Percentiles rank a stretch among this genome's conserved stretches.
Conservation (phyloP, 2,888 invertebrate species). For the Anarsia innoxiella region DNA sequence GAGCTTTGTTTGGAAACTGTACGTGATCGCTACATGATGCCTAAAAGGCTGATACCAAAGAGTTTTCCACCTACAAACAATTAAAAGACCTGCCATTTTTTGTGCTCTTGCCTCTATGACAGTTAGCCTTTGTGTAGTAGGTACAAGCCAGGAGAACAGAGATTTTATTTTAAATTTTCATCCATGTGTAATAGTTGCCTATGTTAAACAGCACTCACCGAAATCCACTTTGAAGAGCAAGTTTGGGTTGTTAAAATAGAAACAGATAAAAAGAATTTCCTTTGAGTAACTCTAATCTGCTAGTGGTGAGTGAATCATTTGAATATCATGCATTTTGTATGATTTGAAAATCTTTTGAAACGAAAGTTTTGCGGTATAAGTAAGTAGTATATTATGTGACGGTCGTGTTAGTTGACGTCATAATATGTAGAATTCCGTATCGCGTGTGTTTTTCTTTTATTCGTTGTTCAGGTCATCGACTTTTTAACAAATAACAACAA, state of each 20-base stretch:
- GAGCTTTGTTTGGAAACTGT: conserved; percentile 28
- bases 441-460: too few relatives aligned
- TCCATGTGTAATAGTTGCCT: conserved; percentile 23
- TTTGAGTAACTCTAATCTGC: too few relatives aligned
- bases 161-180: conserved; percentile 13
- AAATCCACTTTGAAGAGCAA: conserved; percentile 10
- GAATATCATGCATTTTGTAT: conserved; percentile 17
- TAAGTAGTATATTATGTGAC: background rate
- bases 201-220: conserved; percentile 19
- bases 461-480: too few relatives aligned
- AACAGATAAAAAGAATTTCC: too few relatives aligned
- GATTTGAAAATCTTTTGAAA: conserved; percentile 17
- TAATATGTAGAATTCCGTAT: too few relatives aligned
- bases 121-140: too few relatives aligned
- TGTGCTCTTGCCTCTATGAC: too few relatives aligned
- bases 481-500: too few relatives aligned
- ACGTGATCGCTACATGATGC: conserved; percentile 40
- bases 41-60: conserved; percentile 46
- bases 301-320: too few relatives aligned
- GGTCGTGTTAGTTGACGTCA: background rate
- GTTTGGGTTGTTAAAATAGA: too few relatives aligned
- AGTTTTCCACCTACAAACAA: conserved; percentile 35
- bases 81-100: conserved; percentile 37
- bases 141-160: conserved; percentile 3
- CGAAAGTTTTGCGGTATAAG: conserved; percentile 3